A percentile compares a stretch with the other conserved stretches of the same genome.
These are phyloP conservation scores for Craterocephalus amniculus DNA, from an alignment of 2,797 vertebrate species.

Conservation along the genomic window DNA sequence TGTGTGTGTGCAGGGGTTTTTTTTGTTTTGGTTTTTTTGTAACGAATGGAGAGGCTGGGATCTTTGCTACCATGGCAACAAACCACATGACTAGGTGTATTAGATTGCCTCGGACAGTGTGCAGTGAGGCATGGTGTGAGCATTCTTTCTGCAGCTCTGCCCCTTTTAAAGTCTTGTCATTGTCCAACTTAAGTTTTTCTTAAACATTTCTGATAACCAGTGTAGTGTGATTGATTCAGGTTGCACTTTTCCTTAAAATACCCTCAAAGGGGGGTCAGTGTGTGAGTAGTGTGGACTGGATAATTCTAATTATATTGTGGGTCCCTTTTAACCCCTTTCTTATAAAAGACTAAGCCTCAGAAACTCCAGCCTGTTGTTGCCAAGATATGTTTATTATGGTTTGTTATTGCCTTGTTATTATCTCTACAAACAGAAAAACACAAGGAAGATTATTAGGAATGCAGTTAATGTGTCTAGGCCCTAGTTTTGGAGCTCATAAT, in stretches of 20 bases:
- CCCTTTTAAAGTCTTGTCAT: slow-evolving; percentile 73
- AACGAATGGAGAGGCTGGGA: slow-evolving; percentile 87
- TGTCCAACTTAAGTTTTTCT: slow-evolving; percentile 69
- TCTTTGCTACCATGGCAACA: slow-evolving; percentile 94
- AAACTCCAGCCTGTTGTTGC: background rate
- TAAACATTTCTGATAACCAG: slow-evolving; percentile 32
- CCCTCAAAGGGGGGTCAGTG: slow-evolving; percentile 5
- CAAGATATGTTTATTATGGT: background rate
- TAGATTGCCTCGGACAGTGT: slow-evolving; percentile 91
- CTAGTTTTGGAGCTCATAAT: background rate
- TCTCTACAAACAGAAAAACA: background rate
- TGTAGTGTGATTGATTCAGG: slow-evolving; percentile 30
- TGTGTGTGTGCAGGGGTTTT: slow-evolving; percentile 72
- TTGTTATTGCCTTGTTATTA: background rate
- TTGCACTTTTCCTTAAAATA: slow-evolving; percentile 23
- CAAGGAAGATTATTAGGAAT: background rate
- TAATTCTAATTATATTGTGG: background rate
- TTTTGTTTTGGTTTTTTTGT: background rate
- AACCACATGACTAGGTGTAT: slow-evolving; percentile 98
- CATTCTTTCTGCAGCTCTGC: slow-evolving; percentile 81
- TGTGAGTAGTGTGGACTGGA: slow-evolving; percentile 20
- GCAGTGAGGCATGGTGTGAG: slow-evolving; percentile 84
- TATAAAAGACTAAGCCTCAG: background rate
- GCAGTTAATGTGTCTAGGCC: background rate
- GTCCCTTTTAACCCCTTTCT: background rate